These are phyloP conservation scores for Antigone vipio DNA, from an alignment of 2,113 vertebrate species.

Conservation along the genomic window DNA sequence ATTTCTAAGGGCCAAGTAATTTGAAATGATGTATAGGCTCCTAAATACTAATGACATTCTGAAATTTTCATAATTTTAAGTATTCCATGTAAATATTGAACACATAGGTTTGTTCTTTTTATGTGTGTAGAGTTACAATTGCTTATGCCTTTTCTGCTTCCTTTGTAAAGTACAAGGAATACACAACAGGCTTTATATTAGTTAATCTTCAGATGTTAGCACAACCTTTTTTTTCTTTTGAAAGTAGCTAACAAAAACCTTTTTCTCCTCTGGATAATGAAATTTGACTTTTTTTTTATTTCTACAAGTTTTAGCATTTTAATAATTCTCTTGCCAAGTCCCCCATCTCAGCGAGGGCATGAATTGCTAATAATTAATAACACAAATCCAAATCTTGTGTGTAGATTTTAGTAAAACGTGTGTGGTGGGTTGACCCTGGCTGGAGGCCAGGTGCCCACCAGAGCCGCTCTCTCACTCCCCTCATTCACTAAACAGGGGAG, in stretches of 20 bases:
- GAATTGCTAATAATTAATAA: background rate
- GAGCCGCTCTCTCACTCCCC: too few relatives aligned
- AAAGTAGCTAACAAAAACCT: background rate
- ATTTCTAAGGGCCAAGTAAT: background rate
- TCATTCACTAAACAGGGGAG: too few relatives aligned
- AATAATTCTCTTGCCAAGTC: background rate
- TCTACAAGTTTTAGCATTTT: background rate
- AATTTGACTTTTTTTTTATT: background rate
- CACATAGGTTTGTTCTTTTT: background rate
- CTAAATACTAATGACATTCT: background rate
- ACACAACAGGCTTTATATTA: background rate
- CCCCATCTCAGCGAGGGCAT: background rate
- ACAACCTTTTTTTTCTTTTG: background rate
- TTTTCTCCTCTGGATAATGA: background rate
- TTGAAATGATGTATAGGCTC: background rate
- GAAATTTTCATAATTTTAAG: background rate
- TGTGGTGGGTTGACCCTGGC: too few relatives aligned
- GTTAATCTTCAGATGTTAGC: background rate
- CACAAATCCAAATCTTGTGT: background rate
- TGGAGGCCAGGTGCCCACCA: too few relatives aligned
- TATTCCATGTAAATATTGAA: background rate
- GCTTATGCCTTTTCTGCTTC: background rate
- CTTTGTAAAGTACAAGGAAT: background rate
- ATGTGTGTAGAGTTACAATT: background rate
- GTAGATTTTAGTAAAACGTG: background rate